Evolutionary conservation across 1,140 invertebrate genomes (phyloP).

Genomic region (Dreissena rostriformis): DNA sequence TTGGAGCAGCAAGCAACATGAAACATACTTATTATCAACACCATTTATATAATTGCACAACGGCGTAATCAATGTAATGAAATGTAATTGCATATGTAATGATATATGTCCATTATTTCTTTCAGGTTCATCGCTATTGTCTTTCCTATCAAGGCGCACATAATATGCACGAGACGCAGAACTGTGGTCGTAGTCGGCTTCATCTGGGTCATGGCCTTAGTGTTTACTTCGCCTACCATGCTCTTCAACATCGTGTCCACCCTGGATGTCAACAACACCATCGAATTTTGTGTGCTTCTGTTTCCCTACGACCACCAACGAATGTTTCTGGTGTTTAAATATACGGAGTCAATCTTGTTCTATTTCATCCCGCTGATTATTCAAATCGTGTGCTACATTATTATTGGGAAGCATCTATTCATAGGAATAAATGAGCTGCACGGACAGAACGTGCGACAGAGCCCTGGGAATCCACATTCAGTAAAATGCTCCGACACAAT

Average conservation of each 20-base stretch:
- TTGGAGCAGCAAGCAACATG: too few species aligned
- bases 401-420: slow-evolving; percentile 77
- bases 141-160: slow-evolving; percentile 81
- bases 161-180: slow-evolving; percentile 78
- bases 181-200: slow-evolving; percentile 67
- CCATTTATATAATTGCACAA: too few species aligned
- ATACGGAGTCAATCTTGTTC: slow-evolving; percentile 77
- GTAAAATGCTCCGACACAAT: slow-evolving; percentile 74
- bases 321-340: slow-evolving; percentile 77
- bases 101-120: slow-evolving; percentile 31
- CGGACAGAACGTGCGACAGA: slow-evolving; percentile 46
- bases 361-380: slow-evolving; percentile 78
- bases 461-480: slow-evolving; percentile 75
- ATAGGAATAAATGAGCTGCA: slow-evolving; percentile 69
- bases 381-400: slow-evolving; percentile 75
- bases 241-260: slow-evolving; percentile 73
- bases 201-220: slow-evolving; percentile 77
- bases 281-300: slow-evolving; percentile 67
- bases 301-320: slow-evolving; percentile 60
- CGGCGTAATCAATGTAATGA: too few species aligned
- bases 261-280: neutral
- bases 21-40: too few species aligned
- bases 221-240: slow-evolving; percentile 74
- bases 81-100: neutral
- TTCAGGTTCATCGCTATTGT: slow-evolving; percentile 81